A percentile compares a stretch with the other conserved stretches of the same genome.
phyloP scores from a whole-genome alignment of 2,113 vertebrate species.

The Fulmarus glacialis region DNA sequence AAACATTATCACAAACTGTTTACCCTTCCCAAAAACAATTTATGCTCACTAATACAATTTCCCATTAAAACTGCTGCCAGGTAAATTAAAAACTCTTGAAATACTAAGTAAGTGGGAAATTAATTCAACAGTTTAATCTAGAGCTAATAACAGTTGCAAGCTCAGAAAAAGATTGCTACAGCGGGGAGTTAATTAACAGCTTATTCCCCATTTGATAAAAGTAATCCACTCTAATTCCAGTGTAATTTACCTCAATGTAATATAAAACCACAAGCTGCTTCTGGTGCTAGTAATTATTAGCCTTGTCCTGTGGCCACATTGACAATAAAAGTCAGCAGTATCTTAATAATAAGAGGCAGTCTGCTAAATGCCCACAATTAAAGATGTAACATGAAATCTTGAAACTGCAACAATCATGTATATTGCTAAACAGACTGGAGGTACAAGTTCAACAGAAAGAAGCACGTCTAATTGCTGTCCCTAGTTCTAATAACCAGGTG shows the following conservation, averaged over 20 bases:
- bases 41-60: conserved; percentile 86
- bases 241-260: conserved; percentile 90
- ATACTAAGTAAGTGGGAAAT: conserved; percentile 89
- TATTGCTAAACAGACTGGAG: background rate
- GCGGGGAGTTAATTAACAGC: conserved; percentile 90
- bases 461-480: background rate
- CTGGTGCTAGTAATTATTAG: conserved; percentile 83
- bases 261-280: conserved; percentile 88
- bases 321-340: conserved; percentile 77
- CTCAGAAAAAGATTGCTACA: conserved; percentile 86
- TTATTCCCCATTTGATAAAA: conserved; percentile 90
- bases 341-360: conserved; percentile 71
- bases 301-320: conserved; percentile 78
- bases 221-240: conserved; percentile 88
- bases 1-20: conserved; percentile 85
- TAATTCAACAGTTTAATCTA: conserved; percentile 90
- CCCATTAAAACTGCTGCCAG: conserved; percentile 87
- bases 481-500: background rate
- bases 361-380: conserved; percentile 74
- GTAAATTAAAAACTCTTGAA: conserved; percentile 89
- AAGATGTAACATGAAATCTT: conserved; percentile 66
- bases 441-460: background rate
- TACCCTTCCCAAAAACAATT: conserved; percentile 82
- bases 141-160: conserved; percentile 86
- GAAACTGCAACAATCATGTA: background rate